Evolutionary conservation across 2,888 invertebrate species (phyloP).

Genomic region (Nemotelus nigrinus): DNA sequence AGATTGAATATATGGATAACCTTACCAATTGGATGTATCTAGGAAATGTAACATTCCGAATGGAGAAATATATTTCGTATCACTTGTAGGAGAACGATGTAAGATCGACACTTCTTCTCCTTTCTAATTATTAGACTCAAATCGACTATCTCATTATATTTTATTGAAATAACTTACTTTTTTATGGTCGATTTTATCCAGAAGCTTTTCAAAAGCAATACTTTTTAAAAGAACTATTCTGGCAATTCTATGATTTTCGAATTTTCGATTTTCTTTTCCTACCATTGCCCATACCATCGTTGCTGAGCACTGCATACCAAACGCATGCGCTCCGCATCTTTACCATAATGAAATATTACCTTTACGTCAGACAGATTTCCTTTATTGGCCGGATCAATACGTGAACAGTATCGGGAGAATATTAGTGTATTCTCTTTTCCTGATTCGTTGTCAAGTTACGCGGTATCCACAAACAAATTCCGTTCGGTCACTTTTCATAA

Average conservation of each 20-base stretch:
- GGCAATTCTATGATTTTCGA: neutral
- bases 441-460: neutral
- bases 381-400: slow-evolving; percentile 19
- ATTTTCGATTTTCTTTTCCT: neutral
- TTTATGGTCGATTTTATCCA: no score
- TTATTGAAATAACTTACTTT: no score
- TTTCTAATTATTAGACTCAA: no score
- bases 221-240: no score
- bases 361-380: slow-evolving; percentile 8
- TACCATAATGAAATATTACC: slow-evolving; percentile 9
- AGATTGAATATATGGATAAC: neutral
- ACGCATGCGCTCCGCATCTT: slow-evolving; percentile 15
- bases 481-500: neutral
- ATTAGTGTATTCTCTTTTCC: neutral
- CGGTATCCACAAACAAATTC: slow-evolving; percentile 13
- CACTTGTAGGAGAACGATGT: no score
- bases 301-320: neutral
- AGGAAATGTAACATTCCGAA: no score
- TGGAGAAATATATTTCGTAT: no score
- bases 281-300: neutral
- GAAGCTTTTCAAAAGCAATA: no score
- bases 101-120: no score
- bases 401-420: neutral
- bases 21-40: no score
- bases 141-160: no score